Conservation (phyloP, 1,140 invertebrate genomes). For the Camponotus pennsylvanicus region DNA sequence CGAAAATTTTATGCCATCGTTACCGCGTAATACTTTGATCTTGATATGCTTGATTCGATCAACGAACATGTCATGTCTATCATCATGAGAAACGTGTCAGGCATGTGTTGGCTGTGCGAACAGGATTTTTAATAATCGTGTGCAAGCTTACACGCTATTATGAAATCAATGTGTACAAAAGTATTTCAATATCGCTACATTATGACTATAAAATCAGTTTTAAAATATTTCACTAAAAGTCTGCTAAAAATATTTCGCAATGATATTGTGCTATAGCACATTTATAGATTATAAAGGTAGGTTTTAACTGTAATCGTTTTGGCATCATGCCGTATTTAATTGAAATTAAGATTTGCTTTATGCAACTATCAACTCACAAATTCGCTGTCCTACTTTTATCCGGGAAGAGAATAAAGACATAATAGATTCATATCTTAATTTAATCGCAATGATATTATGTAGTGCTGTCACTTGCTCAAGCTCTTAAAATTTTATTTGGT, state of each 20-base stretch:
- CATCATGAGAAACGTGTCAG: conserved; percentile 8
- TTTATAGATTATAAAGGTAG: neutral
- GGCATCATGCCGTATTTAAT: neutral
- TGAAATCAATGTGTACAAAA: conserved; percentile 3
- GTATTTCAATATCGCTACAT: neutral
- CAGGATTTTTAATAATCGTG: neutral
- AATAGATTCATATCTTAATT: neutral
- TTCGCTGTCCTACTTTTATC: neutral
- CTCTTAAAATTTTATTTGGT: neutral
- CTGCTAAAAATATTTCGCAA: neutral
- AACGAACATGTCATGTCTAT: neutral
- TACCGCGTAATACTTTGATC: conserved; percentile 51
- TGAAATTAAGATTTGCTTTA: neutral
- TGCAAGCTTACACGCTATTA: neutral
- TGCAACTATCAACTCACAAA: neutral
- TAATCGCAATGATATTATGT: neutral
- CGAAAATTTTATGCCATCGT: neutral
- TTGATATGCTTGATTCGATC: conserved; percentile 11
- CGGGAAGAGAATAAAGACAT: neutral
- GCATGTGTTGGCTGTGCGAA: neutral
- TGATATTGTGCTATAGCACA: no score
- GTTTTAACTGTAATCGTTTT: neutral
- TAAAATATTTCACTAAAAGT: neutral
- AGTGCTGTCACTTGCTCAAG: neutral
- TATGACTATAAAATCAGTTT: neutral